phyloP scores from a whole-genome alignment of 2,888 invertebrate species.

The Saturnia pavonia region DNA sequence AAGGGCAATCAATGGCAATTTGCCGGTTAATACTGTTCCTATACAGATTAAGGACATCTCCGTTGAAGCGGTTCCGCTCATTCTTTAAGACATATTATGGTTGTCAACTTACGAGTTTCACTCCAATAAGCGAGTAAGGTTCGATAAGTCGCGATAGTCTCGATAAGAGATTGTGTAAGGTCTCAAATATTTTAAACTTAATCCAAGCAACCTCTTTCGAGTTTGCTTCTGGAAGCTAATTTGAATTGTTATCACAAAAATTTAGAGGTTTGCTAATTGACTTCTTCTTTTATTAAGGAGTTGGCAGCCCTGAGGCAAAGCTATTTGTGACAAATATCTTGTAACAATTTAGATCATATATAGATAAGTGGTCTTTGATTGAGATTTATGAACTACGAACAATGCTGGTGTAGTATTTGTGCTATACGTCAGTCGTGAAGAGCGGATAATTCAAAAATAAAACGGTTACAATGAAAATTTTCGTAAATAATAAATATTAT shows the following conservation, averaged over 20 bases:
- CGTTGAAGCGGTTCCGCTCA: slow-evolving; percentile 3
- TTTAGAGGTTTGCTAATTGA: background rate
- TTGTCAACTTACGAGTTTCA: background rate
- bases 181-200: background rate
- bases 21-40: slow-evolving; percentile 25
- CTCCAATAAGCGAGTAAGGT: background rate
- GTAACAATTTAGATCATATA: background rate
- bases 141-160: background rate
- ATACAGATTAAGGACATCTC: slow-evolving; percentile 26
- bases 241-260: background rate
- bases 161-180: background rate
- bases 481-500: no score
- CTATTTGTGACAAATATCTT: background rate
- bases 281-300: background rate
- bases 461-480: no score
- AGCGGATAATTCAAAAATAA: background rate
- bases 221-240: background rate
- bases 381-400: slow-evolving; percentile 3
- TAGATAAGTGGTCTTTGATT: background rate
- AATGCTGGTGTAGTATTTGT: background rate
- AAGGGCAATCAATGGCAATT: slow-evolving; percentile 29
- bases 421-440: background rate
- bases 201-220: background rate
- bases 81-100: background rate
- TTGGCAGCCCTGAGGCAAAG: background rate